Evolutionary conservation across 92 coral and sea anemone species (phyloP), one percentile per base, ranked within the genome.

Genomic region (Zoanthus sociatus): DNA sequence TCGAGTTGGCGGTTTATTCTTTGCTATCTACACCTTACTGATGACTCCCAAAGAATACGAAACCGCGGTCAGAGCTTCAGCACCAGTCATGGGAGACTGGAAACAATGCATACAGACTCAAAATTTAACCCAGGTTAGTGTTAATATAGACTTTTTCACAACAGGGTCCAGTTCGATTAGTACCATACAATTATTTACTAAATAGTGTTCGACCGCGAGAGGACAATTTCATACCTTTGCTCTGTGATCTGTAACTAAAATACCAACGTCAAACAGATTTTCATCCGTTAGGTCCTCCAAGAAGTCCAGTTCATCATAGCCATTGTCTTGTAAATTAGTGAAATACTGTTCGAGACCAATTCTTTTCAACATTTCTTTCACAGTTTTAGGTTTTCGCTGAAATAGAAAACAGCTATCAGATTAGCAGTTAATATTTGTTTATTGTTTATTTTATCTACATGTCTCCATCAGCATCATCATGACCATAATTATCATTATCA

Each of bases 231-330:
- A 17, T 44, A 90, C 78, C 85, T 86, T 90, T 15, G 89, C 89
- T 87, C 86, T 84, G 73, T 91, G 96, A 14, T 92, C 91, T n/a
- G 83, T 71, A 33, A 84, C 86, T 3, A 98, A 94, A 14, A 97
- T 63, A 7, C 92, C 91, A 17, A 91, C 91, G 6, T 83, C 91
- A 20, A 68, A 73, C 15, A 97, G 88, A 37, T 93, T 96, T 1
- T 87, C 89, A 68, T 87, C 96, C 12, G 94, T 61, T 9, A 97
- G 87, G 33, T 95, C 98, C 82, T 82, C 82, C 32, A 97, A 91
- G 76, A 97, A 95, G 12, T 87, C 93, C 68, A 97, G 50, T 45
- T 91, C 86, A 72, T 97, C 99, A 71, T 83, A 95, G 8, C 99
- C 99, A 79, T 94, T 85, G 1, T 86, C 90, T 7, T 89, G 72